Evolutionary conservation across 2,797 vertebrate genomes (phyloP).

Genomic region (Gambelia wislizenii): DNA sequence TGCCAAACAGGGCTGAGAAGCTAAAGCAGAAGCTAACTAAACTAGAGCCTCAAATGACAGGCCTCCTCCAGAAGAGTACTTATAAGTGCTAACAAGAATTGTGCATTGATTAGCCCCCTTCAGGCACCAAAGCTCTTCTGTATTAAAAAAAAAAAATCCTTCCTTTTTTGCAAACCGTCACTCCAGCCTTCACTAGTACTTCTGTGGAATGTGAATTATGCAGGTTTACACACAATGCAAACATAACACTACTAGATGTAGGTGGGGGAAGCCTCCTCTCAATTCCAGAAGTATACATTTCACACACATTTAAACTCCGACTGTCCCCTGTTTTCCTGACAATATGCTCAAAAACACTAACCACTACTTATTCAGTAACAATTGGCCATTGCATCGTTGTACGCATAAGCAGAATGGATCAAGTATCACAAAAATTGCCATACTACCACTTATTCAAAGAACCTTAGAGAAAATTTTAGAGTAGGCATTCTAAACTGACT

Average conservation of each 20-base stretch:
- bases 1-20: background rate
- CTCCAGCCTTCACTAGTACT: background rate
- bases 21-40: background rate
- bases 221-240: background rate
- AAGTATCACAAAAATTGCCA: background rate
- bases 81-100: slow-evolving; percentile 3
- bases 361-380: background rate
- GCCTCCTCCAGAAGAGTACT: slow-evolving; percentile 6
- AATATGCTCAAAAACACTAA: background rate
- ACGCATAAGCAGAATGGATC: background rate
- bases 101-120: slow-evolving; percentile 11
- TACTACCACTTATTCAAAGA: background rate
- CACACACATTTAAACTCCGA: background rate
- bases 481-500: background rate
- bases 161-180: background rate
- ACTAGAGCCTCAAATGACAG: background rate
- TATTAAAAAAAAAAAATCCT: too few species aligned
- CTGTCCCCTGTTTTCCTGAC: background rate
- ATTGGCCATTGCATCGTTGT: background rate
- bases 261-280: too few species aligned
- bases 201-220: background rate
- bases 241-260: background rate
- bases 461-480: background rate
- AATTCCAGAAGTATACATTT: background rate
- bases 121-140: background rate